These are phyloP conservation scores for Nixonia krombeini DNA, from an alignment of 1,140 invertebrate species.

Conservation along the genomic window DNA sequence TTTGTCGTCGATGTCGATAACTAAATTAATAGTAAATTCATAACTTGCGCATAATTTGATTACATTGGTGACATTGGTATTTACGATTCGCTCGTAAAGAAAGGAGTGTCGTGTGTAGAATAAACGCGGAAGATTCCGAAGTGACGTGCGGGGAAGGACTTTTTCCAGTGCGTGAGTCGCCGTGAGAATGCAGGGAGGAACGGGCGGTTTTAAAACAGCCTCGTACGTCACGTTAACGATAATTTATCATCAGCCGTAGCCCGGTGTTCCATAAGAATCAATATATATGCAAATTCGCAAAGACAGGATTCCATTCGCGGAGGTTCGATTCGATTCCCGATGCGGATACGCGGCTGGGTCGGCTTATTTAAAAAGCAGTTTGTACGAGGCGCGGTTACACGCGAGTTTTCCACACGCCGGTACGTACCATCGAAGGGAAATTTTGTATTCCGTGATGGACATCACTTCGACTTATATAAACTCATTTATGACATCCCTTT, in stretches of 20 bases:
- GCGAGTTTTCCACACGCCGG: conserved; percentile 37
- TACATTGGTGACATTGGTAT: too few species aligned
- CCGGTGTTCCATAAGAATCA: conserved; percentile 45
- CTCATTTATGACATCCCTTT: conserved; percentile 40
- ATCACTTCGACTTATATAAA: conserved; percentile 31
- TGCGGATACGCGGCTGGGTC: conserved; percentile 18
- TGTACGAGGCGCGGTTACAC: conserved; percentile 29
- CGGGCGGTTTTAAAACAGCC: not conserved
- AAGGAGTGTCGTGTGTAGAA: too few species aligned
- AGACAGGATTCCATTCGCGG: conserved; percentile 26
- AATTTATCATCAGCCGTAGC: conserved; percentile 43
- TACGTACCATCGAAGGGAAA: conserved; percentile 18
- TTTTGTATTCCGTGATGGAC: conserved; percentile 44
- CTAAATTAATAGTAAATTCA: too few species aligned
- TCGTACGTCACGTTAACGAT: conserved; percentile 6
- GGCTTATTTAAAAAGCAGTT: conserved; percentile 48
- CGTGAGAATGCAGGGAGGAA: too few species aligned
- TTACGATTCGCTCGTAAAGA: too few species aligned
- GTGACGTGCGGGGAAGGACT: too few species aligned
- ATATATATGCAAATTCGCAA: conserved; percentile 50
- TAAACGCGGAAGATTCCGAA: too few species aligned
- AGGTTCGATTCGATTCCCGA: conserved; percentile 48
- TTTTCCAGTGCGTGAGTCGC: too few species aligned
- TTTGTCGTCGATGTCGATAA: too few species aligned
- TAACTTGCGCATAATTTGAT: too few species aligned